Conservation (phyloP, 2,888 invertebrate genomes). For the Nemurella pictetii region DNA sequence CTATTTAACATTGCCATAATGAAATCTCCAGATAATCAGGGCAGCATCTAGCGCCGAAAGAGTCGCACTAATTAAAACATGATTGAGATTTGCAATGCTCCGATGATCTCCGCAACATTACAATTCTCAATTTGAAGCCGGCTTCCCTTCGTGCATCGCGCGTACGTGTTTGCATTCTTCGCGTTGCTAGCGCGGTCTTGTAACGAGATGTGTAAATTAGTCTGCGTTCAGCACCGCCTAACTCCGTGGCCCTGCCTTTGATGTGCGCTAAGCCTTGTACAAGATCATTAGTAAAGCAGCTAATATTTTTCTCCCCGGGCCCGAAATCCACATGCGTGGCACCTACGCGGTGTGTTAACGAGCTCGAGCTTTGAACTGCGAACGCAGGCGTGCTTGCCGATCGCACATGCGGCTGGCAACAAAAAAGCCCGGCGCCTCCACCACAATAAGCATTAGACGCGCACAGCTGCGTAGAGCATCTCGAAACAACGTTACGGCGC, state of each 20-base stretch:
- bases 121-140: neutral
- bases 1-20: no score
- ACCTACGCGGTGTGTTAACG: neutral
- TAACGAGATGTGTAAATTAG: constrained; percentile 13
- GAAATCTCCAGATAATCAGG: neutral
- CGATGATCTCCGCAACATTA: neutral
- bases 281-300: neutral
- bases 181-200: neutral
- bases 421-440: neutral
- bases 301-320: neutral
- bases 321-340: neutral
- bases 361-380: neutral
- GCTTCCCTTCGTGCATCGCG: neutral
- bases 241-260: neutral
- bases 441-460: neutral
- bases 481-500: neutral
- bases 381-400: neutral
- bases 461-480: neutral
- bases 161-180: constrained; percentile 2
- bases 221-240: neutral
- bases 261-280: neutral
- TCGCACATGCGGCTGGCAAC: neutral
- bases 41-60: neutral
- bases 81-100: neutral
- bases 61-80: neutral